Evolutionary conservation across 2,888 invertebrate species (phyloP), one percentile per base, ranked within the genome.

Genomic region (Chloromyia formosa): DNA sequence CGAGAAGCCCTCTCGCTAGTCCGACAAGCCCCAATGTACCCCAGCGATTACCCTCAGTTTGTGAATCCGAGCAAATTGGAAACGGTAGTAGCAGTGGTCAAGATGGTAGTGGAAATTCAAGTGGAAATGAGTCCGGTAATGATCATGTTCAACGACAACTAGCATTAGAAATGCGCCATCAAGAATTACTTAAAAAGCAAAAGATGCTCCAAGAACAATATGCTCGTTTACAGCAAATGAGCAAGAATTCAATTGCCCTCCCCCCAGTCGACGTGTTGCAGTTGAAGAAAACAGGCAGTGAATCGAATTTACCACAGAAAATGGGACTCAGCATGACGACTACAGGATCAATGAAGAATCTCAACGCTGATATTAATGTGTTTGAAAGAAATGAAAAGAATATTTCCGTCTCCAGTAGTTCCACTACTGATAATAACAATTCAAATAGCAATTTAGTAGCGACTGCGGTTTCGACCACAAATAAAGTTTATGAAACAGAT

Each of bases 121-220:
- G 92, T 81, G 91, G 92, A 80, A 92, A 92, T 82, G 92, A 93
- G 82, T 92, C 92, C 78, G 90, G 92, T 74, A 92, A 93, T 82
- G 92, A 93, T 80, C 92, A 91, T 60, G 87, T 87, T 18, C 89
- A 89, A 77, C 88, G 93, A 0, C 94, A 94, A 81, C 90, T 92
- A 76, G 90, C 93, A 69, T 87, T 96, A 71, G 96, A 96, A 82
- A 92, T 93, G 81, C 90, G 96, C 3, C 96, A 96, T 82, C 94
- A 95, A 83, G 96, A 96, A 82, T 87, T 96, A 23, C 86, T 96
- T 14, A 91, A 93, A 78, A 95, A 96, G 81, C 96, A 96, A 82
- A 92, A 92, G 80, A 92, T 94, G 18, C 87, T 96, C 20, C 96
- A 96, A 83, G 96, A 96, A 81, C 96, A 96, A 82, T 96, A 96